Percentiles rank a stretch among this genome's conserved stretches.
phyloP scores from a whole-genome alignment of 2,888 invertebrate genomes.

The Rhodophaea formosa region DNA sequence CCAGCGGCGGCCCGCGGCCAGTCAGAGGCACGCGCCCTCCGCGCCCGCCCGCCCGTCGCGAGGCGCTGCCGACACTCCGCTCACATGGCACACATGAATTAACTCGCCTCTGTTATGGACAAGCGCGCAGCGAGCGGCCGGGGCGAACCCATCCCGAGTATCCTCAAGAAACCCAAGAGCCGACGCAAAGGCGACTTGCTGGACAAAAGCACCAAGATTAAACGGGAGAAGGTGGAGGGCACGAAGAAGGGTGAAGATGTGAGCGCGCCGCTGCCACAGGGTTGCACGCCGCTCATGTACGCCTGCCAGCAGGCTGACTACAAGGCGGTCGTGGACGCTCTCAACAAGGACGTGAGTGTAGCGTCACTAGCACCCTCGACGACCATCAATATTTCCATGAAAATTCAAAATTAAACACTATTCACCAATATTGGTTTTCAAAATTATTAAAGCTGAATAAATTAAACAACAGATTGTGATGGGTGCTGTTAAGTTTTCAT shows the following conservation, averaged over 20 bases:
- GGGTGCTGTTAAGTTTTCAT: background rate
- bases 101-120: constrained; percentile 66
- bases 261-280: constrained; percentile 78
- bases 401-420: background rate
- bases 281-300: constrained; percentile 94
- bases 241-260: constrained; percentile 60
- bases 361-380: constrained; percentile 21
- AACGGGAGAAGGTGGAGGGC: constrained; percentile 66
- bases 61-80: constrained; percentile 34
- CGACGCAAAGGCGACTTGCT: constrained; percentile 64
- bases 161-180: constrained; percentile 69
- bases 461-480: background rate
- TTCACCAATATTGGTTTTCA: background rate
- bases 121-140: constrained; percentile 64
- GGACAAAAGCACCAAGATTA: constrained; percentile 72
- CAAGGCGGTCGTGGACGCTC: constrained; percentile 86
- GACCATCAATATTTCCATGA: background rate
- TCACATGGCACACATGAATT: constrained; percentile 47
- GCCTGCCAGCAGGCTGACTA: constrained; percentile 94
- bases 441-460: background rate
- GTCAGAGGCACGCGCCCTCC: constrained; percentile 74
- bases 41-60: constrained; percentile 68
- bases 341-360: constrained; percentile 87
- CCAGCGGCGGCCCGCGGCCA: constrained; percentile 57
- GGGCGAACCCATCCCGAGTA: constrained; percentile 74